Conservation (phyloP, 2,888 invertebrate species). For the Labia minor region DNA sequence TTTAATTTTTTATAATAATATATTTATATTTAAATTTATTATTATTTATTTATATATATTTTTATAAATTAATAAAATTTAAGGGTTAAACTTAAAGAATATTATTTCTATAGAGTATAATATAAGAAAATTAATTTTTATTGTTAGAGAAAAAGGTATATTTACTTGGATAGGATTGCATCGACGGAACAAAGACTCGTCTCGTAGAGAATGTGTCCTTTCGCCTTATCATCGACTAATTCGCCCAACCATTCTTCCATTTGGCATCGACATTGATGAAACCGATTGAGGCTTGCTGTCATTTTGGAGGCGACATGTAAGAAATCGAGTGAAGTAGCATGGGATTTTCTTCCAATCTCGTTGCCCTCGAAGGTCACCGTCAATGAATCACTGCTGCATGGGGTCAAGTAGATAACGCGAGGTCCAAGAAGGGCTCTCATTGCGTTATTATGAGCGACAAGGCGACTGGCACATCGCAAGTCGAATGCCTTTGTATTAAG, state of each 20-base stretch:
- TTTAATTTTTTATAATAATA: no score
- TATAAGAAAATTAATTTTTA: no score
- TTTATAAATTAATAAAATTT: no score
- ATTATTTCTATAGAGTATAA: no score
- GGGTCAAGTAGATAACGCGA: not conserved
- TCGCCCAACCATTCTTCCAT: not conserved
- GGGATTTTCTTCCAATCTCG: not conserved
- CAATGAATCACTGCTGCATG: not conserved
- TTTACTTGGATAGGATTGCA: no score
- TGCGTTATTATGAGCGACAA: not conserved
- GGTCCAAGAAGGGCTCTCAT: not conserved
- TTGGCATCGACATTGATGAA: not conserved
- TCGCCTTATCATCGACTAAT: not conserved
- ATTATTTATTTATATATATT: no score
- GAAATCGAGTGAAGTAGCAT: not conserved
- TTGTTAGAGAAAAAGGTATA: no score
- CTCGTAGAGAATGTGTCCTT: slow-evolving; percentile 1
- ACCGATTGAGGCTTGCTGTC: not conserved
- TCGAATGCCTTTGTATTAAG: not conserved
- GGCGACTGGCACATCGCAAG: not conserved
- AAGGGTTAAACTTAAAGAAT: no score
- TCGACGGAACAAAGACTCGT: not conserved
- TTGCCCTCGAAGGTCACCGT: not conserved
- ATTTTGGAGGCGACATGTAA: not conserved
- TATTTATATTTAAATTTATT: no score